These are phyloP conservation scores for Melipona beecheii DNA, from an alignment of 2,888 invertebrate species.

Conservation along the genomic window DNA sequence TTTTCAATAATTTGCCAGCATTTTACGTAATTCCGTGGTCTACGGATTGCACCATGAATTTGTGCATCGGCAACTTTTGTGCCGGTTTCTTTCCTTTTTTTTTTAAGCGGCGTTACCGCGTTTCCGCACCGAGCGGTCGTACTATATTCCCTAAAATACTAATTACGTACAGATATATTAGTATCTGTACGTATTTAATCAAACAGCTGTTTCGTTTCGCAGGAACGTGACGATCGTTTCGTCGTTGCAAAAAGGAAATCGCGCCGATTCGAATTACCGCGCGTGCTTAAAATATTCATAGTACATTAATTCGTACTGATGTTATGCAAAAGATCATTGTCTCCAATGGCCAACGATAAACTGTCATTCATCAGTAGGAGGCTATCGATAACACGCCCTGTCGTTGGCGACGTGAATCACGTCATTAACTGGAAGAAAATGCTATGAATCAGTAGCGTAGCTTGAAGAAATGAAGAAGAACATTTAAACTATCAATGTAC, in stretches of 20 bases:
- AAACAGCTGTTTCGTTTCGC: not conserved
- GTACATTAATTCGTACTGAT: not conserved
- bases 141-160: not conserved
- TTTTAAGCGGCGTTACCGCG: too few species aligned
- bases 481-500: not conserved
- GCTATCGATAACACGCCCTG: not conserved
- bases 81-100: not conserved
- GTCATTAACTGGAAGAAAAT: slow-evolving; percentile 26
- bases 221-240: not conserved
- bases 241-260: not conserved
- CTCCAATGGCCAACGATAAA: slow-evolving; percentile 16
- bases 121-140: not conserved
- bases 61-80: slow-evolving; percentile 6
- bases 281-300: not conserved
- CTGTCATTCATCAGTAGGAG: slow-evolving; percentile 13
- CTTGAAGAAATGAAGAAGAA: not conserved
- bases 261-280: not conserved
- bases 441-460: not conserved
- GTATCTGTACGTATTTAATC: not conserved
- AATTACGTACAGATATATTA: too few species aligned
- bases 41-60: not conserved
- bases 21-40: slow-evolving; percentile 33
- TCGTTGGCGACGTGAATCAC: not conserved
- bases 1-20: slow-evolving; percentile 41
- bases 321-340: slow-evolving; percentile 16